A percentile compares a stretch with the other conserved stretches of the same genome.
phyloP scores from a whole-genome alignment of 2,797 vertebrate genomes.

The Mormyrops attenuatus region DNA sequence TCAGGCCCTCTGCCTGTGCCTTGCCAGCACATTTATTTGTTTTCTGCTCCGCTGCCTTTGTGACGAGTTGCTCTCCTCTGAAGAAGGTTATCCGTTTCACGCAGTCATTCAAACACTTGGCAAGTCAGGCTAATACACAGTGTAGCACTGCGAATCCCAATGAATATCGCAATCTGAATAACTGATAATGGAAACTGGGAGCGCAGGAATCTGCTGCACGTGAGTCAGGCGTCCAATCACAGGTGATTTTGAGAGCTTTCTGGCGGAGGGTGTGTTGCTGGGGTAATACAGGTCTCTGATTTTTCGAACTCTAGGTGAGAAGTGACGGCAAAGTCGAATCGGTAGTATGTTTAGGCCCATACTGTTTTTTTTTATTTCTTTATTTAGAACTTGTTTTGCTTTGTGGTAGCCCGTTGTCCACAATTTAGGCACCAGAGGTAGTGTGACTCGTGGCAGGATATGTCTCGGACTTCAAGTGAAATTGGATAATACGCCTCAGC shows the following conservation, averaged over 20 bases:
- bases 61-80: neutral
- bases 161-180: neutral
- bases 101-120: neutral
- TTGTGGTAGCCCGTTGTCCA: neutral
- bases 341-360: neutral
- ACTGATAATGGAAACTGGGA: neutral
- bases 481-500: neutral
- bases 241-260: neutral
- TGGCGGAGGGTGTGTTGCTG: neutral
- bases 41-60: neutral
- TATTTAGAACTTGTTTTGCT: neutral
- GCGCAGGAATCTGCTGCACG: neutral
- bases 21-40: constrained; percentile 8
- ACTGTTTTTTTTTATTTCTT: neutral
- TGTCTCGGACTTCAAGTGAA: neutral
- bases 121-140: neutral
- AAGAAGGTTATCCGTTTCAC: constrained; percentile 12
- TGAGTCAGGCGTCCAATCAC: neutral
- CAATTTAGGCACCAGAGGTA: neutral
- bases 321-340: neutral
- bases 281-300: neutral
- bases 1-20: neutral
- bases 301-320: neutral
- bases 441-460: neutral
- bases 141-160: neutral